These are phyloP conservation scores for Capitulum mitella DNA, from an alignment of 2,888 invertebrate species.

Conservation along the genomic window DNA sequence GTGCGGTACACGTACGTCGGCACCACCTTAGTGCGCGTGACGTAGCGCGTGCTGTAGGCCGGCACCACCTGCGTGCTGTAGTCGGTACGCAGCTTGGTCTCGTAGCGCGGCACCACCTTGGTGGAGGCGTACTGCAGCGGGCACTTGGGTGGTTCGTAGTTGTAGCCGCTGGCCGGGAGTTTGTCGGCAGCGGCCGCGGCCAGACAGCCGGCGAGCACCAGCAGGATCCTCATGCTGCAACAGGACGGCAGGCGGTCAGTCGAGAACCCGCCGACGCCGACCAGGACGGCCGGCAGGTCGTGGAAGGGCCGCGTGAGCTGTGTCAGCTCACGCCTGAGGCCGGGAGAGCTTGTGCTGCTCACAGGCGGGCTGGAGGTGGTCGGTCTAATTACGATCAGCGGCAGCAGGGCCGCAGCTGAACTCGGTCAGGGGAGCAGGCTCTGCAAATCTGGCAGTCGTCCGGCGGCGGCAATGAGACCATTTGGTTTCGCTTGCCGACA, in stretches of 20 bases:
- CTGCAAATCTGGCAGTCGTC: too few relatives aligned
- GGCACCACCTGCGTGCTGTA: slow-evolving; percentile 11
- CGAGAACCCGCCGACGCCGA: too few relatives aligned
- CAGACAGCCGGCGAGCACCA: background rate
- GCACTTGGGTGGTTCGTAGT: background rate
- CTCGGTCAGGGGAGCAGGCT: too few relatives aligned
- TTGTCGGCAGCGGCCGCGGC: background rate
- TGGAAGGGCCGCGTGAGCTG: background rate
- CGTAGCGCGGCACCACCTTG: background rate
- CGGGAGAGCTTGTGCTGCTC: background rate
- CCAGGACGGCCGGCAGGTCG: background rate
- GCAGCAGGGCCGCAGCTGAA: too few relatives aligned
- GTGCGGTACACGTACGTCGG: background rate
- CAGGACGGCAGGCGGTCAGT: background rate
- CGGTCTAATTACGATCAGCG: background rate
- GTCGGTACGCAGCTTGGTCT: background rate
- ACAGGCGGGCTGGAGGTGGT: background rate
- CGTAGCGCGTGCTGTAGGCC: background rate
- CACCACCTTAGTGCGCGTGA: slow-evolving; percentile 13
- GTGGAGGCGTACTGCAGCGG: background rate
- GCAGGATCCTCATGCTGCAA: background rate
- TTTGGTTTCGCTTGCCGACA: too few relatives aligned
- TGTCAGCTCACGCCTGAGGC: too few relatives aligned
- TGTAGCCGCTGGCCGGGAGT: background rate
- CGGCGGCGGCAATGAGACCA: too few relatives aligned